phyloP scores from a whole-genome alignment of 2,888 invertebrate species.

The Bellardia pandia region DNA sequence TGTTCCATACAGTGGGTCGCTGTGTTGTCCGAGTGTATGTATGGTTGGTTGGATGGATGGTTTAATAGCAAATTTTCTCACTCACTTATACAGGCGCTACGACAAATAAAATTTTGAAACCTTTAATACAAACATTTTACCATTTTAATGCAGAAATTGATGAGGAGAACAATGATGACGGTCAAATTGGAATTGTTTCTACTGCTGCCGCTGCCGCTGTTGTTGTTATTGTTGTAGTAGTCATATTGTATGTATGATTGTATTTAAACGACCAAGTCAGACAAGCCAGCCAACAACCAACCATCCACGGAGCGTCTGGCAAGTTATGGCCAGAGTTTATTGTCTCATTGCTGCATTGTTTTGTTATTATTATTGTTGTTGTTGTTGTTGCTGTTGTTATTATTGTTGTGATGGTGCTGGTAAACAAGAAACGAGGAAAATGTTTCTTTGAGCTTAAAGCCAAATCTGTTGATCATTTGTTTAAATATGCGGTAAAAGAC shows the following conservation, averaged over 20 bases:
- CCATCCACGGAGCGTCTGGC: constrained; percentile 58
- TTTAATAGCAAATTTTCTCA: constrained; percentile 74
- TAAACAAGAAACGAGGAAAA: constrained; percentile 65
- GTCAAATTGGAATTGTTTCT: constrained; percentile 69
- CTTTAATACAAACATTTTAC: constrained; percentile 79
- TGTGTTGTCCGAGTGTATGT: constrained; percentile 40
- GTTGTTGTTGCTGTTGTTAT: constrained; percentile 41
- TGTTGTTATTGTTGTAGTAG: constrained; percentile 48
- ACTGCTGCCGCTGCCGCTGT: constrained; percentile 43
- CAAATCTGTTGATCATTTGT: constrained; percentile 83
- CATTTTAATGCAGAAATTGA: constrained; percentile 73
- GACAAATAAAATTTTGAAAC: constrained; percentile 82
- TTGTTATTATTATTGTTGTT: constrained; percentile 65
- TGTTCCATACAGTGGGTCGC: constrained; percentile 59
- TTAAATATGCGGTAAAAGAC: constrained; percentile 82
- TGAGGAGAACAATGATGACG: constrained; percentile 70
- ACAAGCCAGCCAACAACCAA: constrained; percentile 24
- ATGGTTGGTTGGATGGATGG: constrained; percentile 67
- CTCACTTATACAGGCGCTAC: constrained; percentile 82
- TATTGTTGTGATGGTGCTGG: constrained; percentile 63
- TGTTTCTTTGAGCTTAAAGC: constrained; percentile 72
- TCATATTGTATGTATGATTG: constrained; percentile 67
- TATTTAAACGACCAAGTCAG: constrained; percentile 56
- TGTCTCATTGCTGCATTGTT: constrained; percentile 75
- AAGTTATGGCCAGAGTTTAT: constrained; percentile 72